Evolutionary conservation across 2,888 invertebrate species (phyloP), one percentile per base, ranked within the genome.

Genomic region (Drosophila formosana): DNA sequence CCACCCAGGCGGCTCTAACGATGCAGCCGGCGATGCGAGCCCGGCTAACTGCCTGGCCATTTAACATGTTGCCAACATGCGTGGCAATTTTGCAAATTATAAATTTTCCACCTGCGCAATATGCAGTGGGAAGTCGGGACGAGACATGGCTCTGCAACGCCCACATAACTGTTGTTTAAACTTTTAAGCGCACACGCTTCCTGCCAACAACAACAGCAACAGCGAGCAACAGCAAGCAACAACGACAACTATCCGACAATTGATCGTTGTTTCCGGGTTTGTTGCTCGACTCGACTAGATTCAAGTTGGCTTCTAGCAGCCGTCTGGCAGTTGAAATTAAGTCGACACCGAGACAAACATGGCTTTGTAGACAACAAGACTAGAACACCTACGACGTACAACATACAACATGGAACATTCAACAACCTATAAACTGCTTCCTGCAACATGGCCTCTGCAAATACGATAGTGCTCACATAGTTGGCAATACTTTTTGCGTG

Each of bases 61-160:
- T 89, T 89, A 79, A 76, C 82, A 81, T 76, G 80, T 69, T 80
- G 80, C 76, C 78, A 85, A 80, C 89, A 82, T 90, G 85, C 87
- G 83, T 88, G 87, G 82, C 86, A 82, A 84, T 88, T 89, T 89
- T 69, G 73, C 90, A 90, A 90, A 90, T 91, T 90, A 90, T 90
- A 90, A 90, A 91, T 91, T 91, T 90, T 86, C 88, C 90, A 90
- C 90, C 90, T 91, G 90, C 75, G 49, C 85, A 87, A 75, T 83
- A 70, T 88, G 89, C 85, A 72, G 73, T 51, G 50, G 68, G 52
- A 26, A 7, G 13, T 11, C 25, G 58, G 26, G 9, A 23, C 37
- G 41, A 8, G 11, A 4, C 4, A 5, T 11, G 37, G 34, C 37
- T 8, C 13, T 32, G 4, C 49, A 45, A 30, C 62, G 30, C 52